Evolutionary conservation across 1,140 invertebrate genomes (phyloP), one percentile per base, ranked within the genome.

Genomic region (Leptopilina clavipes): DNA sequence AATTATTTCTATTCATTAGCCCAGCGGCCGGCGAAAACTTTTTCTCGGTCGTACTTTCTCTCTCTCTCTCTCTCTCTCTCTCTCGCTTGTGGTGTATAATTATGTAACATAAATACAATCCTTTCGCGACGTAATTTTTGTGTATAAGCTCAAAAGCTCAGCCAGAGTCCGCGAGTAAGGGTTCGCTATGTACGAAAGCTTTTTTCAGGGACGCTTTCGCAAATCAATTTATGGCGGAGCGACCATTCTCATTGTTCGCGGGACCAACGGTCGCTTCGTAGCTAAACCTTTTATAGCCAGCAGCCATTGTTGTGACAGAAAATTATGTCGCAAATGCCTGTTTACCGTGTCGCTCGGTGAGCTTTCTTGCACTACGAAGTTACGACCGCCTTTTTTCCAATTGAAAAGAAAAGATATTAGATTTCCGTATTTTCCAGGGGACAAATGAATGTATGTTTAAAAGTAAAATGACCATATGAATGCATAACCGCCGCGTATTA

Each of bases 1-100:
- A 89, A 89, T 90, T 90, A 90, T 90, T 88, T 87, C 88, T 90
- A 89, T 90, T 90, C 89, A 90, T 90, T 90, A 89, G 86, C 84
- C 81, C 79, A 79, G 54, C 81, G 84, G 83, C 81, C 83, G 79
- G 81, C 83, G 82, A 77, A 88, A 87, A 88, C 85, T 88, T 88
- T 88, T 88, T 85, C 84, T 86, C 80, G 79, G 81, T 82, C 73
- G 81, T 77, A 71, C 73, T 3, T 6, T 31, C 25, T 31, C 25
- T 31, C 6, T 31, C 25, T 31, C 25, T 31, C 25, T 31, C 25
- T 31, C 25, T 31, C 25, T 5, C 79, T 31, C 25, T 83, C 83
- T 78, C 77, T 70, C 81, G 78, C 77, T 80, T 79, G 84, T 84
- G 82, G 80, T 84, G 86, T 90, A 65, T 65, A 90, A 90, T 89